A percentile compares a stretch with the other conserved stretches of the same genome.
Conservation (phyloP, 2,888 invertebrate genomes). For the Euzophera pinguis region DNA sequence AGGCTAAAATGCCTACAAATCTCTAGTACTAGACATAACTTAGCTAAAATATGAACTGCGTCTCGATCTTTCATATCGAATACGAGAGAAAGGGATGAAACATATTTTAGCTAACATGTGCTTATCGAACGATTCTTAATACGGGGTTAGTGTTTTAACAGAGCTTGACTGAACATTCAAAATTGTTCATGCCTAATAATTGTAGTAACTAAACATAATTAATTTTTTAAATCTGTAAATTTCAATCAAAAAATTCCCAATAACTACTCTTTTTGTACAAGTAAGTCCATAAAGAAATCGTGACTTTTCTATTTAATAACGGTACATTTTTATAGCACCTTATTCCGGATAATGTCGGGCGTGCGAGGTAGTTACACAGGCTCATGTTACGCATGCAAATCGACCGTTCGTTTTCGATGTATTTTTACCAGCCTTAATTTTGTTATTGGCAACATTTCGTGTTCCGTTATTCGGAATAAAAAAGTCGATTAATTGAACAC, state of each 20-base stretch:
- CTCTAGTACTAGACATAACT: no score
- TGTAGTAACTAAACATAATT: no score
- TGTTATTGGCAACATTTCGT: conserved; percentile 40
- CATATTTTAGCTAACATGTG: no score
- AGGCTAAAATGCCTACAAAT: no score
- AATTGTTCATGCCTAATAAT: no score
- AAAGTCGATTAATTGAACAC: conserved; percentile 18
- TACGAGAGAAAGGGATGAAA: no score
- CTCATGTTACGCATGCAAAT: conserved; percentile 62
- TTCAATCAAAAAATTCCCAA: neutral
- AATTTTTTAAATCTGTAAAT: no score
- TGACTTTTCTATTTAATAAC: conserved; percentile 35
- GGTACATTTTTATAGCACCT: conserved; percentile 47
- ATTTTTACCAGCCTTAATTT: conserved; percentile 47
- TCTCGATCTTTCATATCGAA: no score
- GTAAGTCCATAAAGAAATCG: conserved; percentile 16
- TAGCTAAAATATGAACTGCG: no score
- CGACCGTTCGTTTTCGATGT: conserved; percentile 37
- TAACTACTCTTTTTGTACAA: neutral
- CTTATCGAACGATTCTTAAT: no score
- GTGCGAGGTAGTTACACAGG: conserved; percentile 48
- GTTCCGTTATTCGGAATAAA: conserved; percentile 34
- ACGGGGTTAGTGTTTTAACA: no score
- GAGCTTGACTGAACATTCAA: no score
- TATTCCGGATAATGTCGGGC: conserved; percentile 50